These are phyloP conservation scores for Hirtodrosophila confusa DNA, from an alignment of 2,888 invertebrate species.

Conservation along the genomic window DNA sequence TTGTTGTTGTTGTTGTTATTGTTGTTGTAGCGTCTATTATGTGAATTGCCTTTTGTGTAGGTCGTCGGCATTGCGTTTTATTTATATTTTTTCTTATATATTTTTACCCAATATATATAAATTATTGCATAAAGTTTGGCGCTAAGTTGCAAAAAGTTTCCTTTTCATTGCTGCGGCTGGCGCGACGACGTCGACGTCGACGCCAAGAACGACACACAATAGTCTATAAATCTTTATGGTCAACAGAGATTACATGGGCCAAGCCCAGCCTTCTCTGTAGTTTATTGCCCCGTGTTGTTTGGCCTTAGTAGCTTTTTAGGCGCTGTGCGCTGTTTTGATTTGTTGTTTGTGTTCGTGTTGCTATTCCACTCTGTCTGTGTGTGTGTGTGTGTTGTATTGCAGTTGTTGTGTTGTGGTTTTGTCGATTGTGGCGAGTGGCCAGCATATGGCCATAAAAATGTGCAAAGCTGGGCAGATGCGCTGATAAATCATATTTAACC, in stretches of 20 bases:
- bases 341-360: conserved; percentile 54
- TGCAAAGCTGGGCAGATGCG: conserved; percentile 62
- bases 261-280: conserved; percentile 56
- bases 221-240: conserved; percentile 81
- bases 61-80: conserved; percentile 57
- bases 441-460: conserved; percentile 77
- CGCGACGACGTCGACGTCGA: conserved; percentile 39
- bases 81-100: conserved; percentile 19
- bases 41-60: conserved; percentile 70
- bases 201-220: conserved; percentile 70
- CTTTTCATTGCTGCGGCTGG: conserved; percentile 75
- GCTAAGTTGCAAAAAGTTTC: conserved; percentile 81
- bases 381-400: conserved; percentile 4
- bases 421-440: conserved; percentile 1
- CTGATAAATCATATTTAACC: conserved; percentile 71
- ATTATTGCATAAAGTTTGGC: conserved; percentile 82
- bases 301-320: conserved; percentile 73
- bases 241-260: conserved; percentile 79
- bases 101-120: conserved; percentile 75
- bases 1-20: conserved; percentile 26
- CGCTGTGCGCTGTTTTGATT: conserved; percentile 72
- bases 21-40: conserved; percentile 60
- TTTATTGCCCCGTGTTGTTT: conserved; percentile 67
- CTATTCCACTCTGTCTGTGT: conserved; percentile 19
- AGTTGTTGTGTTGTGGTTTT: too few species aligned